These are phyloP conservation scores for Agapornis roseicollis DNA, from an alignment of 2,113 vertebrate species.

Conservation along the genomic window DNA sequence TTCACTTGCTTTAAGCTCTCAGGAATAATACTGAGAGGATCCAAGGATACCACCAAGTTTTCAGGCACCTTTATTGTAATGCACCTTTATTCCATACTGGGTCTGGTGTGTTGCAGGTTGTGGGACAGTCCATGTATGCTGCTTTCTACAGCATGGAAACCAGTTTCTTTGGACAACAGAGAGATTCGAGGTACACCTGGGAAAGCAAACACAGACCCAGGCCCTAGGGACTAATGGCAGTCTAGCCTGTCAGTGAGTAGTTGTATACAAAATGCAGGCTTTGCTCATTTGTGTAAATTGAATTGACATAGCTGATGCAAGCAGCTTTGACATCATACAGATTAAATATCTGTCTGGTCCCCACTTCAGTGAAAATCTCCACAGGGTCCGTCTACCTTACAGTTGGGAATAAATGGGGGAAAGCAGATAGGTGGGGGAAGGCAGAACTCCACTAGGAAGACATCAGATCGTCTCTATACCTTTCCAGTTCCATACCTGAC, in stretches of 20 bases:
- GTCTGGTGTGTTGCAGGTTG: background rate
- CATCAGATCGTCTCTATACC: background rate
- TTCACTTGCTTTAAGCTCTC: background rate
- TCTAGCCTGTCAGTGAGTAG: background rate
- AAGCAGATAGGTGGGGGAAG: background rate
- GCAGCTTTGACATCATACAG: background rate
- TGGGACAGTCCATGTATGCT: background rate
- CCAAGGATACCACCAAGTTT: background rate
- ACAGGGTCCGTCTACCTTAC: background rate
- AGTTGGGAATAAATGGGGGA: background rate
- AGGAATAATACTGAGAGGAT: background rate
- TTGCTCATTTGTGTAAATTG: background rate
- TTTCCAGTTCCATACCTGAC: background rate
- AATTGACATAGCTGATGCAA: background rate
- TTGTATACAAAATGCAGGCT: background rate
- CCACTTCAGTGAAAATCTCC: background rate
- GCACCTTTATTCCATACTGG: background rate
- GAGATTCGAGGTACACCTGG: background rate
- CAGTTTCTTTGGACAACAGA: background rate
- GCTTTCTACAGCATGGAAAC: background rate
- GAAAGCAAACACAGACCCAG: background rate
- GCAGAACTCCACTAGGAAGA: background rate
- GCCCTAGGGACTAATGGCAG: background rate
- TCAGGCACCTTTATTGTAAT: background rate
- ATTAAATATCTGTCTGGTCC: background rate